Percentiles rank a stretch among this genome's conserved stretches.
These are phyloP conservation scores for Argyresthia goedartella DNA, from an alignment of 2,888 invertebrate genomes.

Conservation along the genomic window DNA sequence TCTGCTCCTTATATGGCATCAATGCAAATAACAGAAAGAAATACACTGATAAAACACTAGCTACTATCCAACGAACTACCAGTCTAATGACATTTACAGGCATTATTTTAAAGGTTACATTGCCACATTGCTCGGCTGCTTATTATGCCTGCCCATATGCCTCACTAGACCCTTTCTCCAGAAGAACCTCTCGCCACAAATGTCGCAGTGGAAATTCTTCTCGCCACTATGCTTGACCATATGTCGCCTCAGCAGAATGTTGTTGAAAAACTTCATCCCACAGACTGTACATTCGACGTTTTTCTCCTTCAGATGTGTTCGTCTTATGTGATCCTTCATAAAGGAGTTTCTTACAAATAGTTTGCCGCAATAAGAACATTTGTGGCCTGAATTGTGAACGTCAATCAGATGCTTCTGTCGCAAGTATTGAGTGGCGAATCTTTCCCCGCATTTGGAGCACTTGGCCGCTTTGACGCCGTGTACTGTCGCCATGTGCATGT, in stretches of 20 bases:
- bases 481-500: conserved; percentile 58
- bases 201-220: conserved; percentile 70
- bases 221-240: conserved; percentile 66
- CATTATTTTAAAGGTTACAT: not conserved
- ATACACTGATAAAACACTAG: no score
- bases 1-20: no score
- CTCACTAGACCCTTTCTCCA: conserved; percentile 73
- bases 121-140: not conserved
- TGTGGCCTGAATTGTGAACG: conserved; percentile 57
- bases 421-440: conserved; percentile 63
- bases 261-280: conserved; percentile 57
- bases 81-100: not conserved
- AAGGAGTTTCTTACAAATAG: conserved; percentile 51
- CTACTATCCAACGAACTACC: no score
- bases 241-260: conserved; percentile 46
- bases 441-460: conserved; percentile 51
- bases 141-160: conserved; percentile 62
- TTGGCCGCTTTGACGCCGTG: conserved; percentile 59
- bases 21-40: no score
- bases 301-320: conserved; percentile 56
- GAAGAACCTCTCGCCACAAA: conserved; percentile 72
- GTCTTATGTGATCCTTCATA: conserved; percentile 49
- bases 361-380: conserved; percentile 53
- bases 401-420: conserved; percentile 67
- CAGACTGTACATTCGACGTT: conserved; percentile 57